A percentile compares a stretch with the other conserved stretches of the same genome.
Conservation (phyloP, 2,888 invertebrate genomes). For the Protonemura montana region DNA sequence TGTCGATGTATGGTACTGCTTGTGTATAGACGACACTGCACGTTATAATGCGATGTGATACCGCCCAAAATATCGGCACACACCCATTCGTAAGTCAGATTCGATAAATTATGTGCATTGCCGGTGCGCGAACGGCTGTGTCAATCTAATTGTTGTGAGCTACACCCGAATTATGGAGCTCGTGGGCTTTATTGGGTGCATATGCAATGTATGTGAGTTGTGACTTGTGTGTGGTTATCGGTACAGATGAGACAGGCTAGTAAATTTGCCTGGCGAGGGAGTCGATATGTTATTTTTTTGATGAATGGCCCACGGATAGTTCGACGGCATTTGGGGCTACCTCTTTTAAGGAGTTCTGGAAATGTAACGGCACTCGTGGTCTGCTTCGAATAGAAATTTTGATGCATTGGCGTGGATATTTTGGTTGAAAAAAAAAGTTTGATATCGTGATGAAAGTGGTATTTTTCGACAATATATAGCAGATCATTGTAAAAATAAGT, state of each 20-base stretch:
- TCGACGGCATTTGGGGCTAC: background rate
- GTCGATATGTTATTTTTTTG: background rate
- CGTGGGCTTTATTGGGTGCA: conserved; percentile 1
- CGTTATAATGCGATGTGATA: background rate
- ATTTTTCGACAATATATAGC: too few relatives aligned
- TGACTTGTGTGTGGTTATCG: background rate
- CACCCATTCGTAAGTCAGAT: background rate
- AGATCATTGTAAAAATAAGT: background rate
- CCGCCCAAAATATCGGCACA: background rate
- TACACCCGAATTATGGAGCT: background rate
- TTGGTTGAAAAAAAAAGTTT: too few relatives aligned
- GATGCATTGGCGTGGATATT: too few relatives aligned
- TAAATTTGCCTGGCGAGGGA: background rate
- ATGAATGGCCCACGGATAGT: background rate
- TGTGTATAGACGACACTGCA: background rate
- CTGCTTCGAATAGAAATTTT: too few relatives aligned
- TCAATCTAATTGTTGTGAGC: background rate
- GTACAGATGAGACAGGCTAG: background rate
- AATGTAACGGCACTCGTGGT: background rate
- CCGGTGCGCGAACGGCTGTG: background rate
- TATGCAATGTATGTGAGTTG: background rate
- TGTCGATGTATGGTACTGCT: background rate
- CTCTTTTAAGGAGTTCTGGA: background rate
- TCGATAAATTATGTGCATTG: background rate
- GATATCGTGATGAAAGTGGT: too few relatives aligned